phyloP scores from a whole-genome alignment of 1,140 invertebrate species.

The Tetraneura akinire region DNA sequence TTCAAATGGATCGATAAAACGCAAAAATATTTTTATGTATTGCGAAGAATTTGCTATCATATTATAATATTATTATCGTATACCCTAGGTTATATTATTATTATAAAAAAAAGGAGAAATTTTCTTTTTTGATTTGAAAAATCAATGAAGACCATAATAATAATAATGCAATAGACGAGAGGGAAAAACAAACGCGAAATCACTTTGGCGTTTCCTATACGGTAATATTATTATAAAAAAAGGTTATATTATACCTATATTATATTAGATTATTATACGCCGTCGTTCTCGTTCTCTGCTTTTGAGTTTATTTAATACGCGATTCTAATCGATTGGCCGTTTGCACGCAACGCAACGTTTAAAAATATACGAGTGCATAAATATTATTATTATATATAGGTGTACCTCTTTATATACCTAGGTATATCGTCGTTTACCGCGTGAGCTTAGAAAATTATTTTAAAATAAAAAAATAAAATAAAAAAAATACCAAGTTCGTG shows the following conservation, averaged over 20 bases:
- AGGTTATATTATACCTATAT: background rate
- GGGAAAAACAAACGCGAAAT: background rate
- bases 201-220: background rate
- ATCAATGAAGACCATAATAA: too few relatives aligned
- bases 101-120: too few relatives aligned
- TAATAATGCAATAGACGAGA: too few relatives aligned
- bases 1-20: too few relatives aligned
- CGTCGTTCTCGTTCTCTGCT: conserved; percentile 25
- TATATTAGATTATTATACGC: background rate
- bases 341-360: conserved; percentile 16
- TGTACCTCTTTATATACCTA: too few relatives aligned
- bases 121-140: too few relatives aligned
- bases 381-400: too few relatives aligned
- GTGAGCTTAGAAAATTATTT: conserved; percentile 12
- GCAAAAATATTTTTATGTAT: too few relatives aligned
- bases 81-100: too few relatives aligned
- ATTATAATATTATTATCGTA: too few relatives aligned
- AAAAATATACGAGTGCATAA: too few relatives aligned
- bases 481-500: conserved; percentile 25
- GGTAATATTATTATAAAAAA: conserved; percentile 41
- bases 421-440: background rate
- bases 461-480: background rate
- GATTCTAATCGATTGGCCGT: conserved; percentile 31
- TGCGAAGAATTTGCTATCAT: too few relatives aligned
- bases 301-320: conserved; percentile 22